phyloP scores from a whole-genome alignment of 2,888 invertebrate species.

The Cheilosia vulpina region DNA sequence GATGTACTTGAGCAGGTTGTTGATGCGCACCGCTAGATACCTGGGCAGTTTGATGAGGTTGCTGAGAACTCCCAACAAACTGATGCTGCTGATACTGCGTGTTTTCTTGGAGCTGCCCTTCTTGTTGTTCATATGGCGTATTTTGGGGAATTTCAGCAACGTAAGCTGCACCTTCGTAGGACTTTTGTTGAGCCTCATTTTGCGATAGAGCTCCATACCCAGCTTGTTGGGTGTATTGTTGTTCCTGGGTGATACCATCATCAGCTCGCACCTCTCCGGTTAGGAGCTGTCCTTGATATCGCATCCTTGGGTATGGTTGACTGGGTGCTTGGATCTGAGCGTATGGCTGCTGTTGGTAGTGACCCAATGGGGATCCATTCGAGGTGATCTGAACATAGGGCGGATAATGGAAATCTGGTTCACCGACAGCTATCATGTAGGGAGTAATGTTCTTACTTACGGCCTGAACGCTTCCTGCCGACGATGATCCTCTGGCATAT shows the following conservation, averaged over 20 bases:
- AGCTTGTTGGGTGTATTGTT: conserved; percentile 3
- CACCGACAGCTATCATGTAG: conserved; percentile 79
- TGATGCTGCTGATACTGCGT: conserved; percentile 29
- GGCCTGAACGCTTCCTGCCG: conserved; percentile 71
- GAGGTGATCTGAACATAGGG: conserved; percentile 77
- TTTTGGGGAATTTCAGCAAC: conserved; percentile 41
- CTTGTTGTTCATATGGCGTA: conserved; percentile 24
- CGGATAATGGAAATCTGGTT: conserved; percentile 78
- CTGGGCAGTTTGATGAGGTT: conserved; percentile 57
- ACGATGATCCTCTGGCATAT: conserved; percentile 32
- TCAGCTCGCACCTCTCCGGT: conserved; percentile 46
- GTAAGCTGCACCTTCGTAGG: conserved; percentile 32
- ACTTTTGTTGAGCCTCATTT: conserved; percentile 4
- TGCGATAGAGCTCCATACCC: conserved; percentile 40
- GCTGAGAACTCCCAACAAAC: conserved; percentile 52
- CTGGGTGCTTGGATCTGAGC: not conserved
- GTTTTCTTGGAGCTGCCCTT: not conserved
- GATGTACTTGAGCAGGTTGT: conserved; percentile 65
- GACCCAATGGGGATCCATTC: conserved; percentile 69
- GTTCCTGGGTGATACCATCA: not conserved
- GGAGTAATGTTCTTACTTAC: conserved; percentile 78
- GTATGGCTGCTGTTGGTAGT: conserved; percentile 33
- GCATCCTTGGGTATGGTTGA: conserved; percentile 59
- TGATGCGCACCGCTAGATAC: conserved; percentile 51
- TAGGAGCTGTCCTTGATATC: conserved; percentile 58